Conservation (phyloP, 2,888 invertebrate species). For the Lepidocyrtoides sp. region DNA sequence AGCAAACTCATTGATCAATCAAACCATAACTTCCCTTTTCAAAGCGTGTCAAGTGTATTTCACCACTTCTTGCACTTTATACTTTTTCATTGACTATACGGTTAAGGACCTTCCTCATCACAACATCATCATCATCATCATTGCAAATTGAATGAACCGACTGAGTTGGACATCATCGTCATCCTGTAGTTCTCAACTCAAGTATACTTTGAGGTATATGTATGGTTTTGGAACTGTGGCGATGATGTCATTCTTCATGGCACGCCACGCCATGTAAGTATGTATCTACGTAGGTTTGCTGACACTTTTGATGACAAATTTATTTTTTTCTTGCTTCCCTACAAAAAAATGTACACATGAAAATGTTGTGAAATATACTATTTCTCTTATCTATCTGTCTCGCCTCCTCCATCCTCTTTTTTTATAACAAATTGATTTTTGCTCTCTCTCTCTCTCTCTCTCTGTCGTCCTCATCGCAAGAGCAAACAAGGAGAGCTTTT, state of each 20-base stretch:
- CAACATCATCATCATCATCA: no score
- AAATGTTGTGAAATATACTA: not conserved
- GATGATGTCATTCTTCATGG: constrained; percentile 64
- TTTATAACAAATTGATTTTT: constrained; percentile 57
- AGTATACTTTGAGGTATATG: not conserved
- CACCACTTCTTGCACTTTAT: constrained; percentile 44
- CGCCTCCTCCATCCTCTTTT: constrained; percentile 27
- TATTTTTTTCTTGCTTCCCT: constrained; percentile 34
- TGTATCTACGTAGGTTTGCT: constrained; percentile 42
- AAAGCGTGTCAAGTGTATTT: constrained; percentile 68
- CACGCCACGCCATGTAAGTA: not conserved
- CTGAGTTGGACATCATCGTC: constrained; percentile 19
- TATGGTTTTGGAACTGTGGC: constrained; percentile 7
- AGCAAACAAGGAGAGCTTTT: constrained; percentile 39
- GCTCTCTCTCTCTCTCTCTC: constrained; percentile 4
- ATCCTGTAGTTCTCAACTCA: not conserved
- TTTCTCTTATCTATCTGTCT: constrained; percentile 33
- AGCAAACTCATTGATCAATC: constrained; percentile 41
- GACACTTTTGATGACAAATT: constrained; percentile 61
- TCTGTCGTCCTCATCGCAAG: not conserved
- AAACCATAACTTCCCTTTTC: constrained; percentile 60
- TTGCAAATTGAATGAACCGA: constrained; percentile 39
- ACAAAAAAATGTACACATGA: not conserved
- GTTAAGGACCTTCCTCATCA: constrained; percentile 72
- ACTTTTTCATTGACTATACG: constrained; percentile 54